These are phyloP conservation scores for Tenthredo scrophulariae DNA, from an alignment of 2,888 invertebrate genomes.

Conservation along the genomic window DNA sequence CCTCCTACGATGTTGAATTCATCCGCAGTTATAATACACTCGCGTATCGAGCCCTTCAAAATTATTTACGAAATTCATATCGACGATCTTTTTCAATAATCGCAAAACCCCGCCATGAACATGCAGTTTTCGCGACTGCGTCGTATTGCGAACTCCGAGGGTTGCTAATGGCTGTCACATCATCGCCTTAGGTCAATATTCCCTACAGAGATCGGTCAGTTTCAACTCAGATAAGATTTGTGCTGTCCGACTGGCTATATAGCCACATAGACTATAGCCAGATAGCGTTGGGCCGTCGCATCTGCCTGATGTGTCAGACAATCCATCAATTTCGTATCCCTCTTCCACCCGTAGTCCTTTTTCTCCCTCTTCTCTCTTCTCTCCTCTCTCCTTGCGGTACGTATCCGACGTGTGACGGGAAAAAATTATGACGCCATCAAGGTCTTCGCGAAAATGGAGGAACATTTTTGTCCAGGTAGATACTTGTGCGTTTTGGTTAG, in stretches of 20 bases:
- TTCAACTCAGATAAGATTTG: constrained; percentile 35
- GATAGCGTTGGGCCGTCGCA: constrained; percentile 30
- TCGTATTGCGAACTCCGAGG: neutral
- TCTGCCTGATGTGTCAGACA: constrained; percentile 44
- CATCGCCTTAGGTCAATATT: neutral
- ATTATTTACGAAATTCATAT: neutral
- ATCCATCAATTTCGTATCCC: constrained; percentile 39
- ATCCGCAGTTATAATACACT: neutral
- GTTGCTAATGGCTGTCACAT: constrained; percentile 2
- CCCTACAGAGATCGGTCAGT: constrained; percentile 37
- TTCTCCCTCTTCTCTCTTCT: neutral
- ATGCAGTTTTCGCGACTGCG: neutral
- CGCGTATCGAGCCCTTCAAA: neutral
- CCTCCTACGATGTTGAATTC: neutral
- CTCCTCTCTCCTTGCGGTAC: constrained; percentile 38
- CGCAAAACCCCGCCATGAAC: neutral
- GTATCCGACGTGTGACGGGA: constrained; percentile 52
- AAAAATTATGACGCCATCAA: constrained; percentile 23
- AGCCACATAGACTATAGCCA: neutral
- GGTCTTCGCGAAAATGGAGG: constrained; percentile 56
- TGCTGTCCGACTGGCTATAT: neutral
- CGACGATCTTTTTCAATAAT: neutral
- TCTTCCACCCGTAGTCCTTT: neutral
- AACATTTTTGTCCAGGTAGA: constrained; percentile 61
- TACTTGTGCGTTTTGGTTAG: neutral